Evolutionary conservation across 1,140 invertebrate species (phyloP).

Genomic region (Tetramorium alpestre): DNA sequence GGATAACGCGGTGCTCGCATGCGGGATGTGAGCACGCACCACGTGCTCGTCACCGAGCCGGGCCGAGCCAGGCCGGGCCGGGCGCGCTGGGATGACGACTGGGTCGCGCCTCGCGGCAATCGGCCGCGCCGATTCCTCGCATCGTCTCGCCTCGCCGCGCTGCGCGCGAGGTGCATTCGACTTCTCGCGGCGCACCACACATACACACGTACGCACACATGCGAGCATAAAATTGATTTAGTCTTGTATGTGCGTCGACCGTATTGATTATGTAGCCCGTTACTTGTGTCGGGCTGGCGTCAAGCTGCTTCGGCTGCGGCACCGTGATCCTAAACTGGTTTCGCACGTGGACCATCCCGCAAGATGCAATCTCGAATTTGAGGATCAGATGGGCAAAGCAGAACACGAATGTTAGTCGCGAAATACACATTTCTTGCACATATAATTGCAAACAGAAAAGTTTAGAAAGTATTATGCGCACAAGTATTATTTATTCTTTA

Average conservation of each 20-base stretch:
- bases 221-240: not conserved
- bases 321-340: not conserved
- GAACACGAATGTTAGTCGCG: not conserved
- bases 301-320: not conserved
- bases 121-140: not conserved
- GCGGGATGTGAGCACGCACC: slow-evolving; percentile 84
- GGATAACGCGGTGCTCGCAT: slow-evolving; percentile 80
- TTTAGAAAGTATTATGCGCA: not conserved
- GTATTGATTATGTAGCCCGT: not conserved
- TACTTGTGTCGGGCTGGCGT: not conserved
- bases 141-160: not conserved
- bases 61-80: not conserved
- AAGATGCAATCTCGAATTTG: not conserved
- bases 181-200: not conserved
- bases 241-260: not conserved
- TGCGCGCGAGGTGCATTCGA: not conserved
- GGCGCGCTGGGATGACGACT: slow-evolving; percentile 19
- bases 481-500: not conserved
- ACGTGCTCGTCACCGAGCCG: slow-evolving; percentile 58
- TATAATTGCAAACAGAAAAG: too few species aligned
- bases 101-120: not conserved
- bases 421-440: not conserved
- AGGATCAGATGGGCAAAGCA: not conserved
- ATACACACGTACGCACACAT: not conserved
- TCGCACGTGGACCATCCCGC: not conserved